Evolutionary conservation across 2,888 invertebrate species (phyloP), one percentile per base, ranked within the genome.

Genomic region (Drosophila niveifrons): DNA sequence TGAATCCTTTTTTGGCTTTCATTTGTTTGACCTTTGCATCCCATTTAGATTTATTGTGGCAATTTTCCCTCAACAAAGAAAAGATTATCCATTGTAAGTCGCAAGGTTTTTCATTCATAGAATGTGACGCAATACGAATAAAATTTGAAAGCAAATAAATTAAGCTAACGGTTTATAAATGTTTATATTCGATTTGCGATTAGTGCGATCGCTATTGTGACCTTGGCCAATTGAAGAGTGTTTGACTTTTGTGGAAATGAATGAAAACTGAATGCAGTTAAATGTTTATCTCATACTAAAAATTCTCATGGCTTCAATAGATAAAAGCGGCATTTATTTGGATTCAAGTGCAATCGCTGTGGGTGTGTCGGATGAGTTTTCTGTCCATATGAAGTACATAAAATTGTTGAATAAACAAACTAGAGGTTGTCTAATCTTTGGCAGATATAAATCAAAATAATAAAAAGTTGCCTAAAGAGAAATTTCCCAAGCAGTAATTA

Each of bases 81-180:
- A 31, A 46, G 53, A 65, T 58, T 71, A 65, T 57, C 41, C 34
- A 28, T 36, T 57, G 53, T 66, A 29, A 58, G 52, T 43, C 48
- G 53, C 50, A 55, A 39, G 17, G 31, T 53, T 53, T 39, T 31
- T 18, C 64, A 71, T 57, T 64, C 59, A 70, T 66, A 41, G 59
- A 28, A 53, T 44, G 56, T 75, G 74, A 75, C 74, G 74, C 70
- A 62, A 63, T 70, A 13, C 44, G 23, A 66, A 70, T 74, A 47
- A 17, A 66, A 74, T 74, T 74, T 55, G 64, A 73, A 68, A 64
- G 66, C 29, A 15, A 59, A 78, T 72, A 65, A 78, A 72, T 82
- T 80, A 61, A 47, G 62, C 48, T 51, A 72, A 64, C 50, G 48
- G 29, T 59, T 31, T 59, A 75, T 80, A 76, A 83, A 83, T 78